Evolutionary conservation across 2,797 vertebrate species (phyloP), one percentile per base, ranked within the genome.

Genomic region (Characodon lateralis): DNA sequence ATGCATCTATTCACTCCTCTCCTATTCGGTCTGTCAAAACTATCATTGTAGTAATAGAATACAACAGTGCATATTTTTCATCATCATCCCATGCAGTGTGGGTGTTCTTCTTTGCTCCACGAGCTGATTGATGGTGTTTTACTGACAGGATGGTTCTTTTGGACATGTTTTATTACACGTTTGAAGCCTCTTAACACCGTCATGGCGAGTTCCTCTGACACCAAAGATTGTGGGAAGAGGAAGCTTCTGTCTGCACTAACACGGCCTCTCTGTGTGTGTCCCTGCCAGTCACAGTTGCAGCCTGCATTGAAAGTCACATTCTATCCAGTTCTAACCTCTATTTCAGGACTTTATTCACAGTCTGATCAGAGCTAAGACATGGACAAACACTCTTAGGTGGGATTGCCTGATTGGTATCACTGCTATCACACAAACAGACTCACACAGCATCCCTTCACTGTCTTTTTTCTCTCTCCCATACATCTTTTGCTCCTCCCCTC

Each of bases 351-450:
- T 79, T 41, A 71, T 79, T 83, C 83, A 56, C 69, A 78, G 74
- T 78, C 78, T 83, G 79, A 81, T 69, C 76, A 76, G 72, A 83
- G 71, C 73, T 39, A 50, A 78, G 76, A 90, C 80, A 76, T 72
- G 69, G 81, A 74, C 85, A 81, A 80, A 83, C 81, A 82, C 80
- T 89, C 91, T 89, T 81, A 85, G 87, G 88, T 83, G 87, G 79
- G 84, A 78, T 77, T 81, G 85, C 82, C 87, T 91, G 91, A 92
- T 92, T 89, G 79, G 80, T 87, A 85, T 88, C 89, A 26, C 73
- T 74, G 71, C 71, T 76, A 73, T 73, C 55, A 80, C 72, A 31
- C 56, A 79, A 71, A 71, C 63, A 79, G 51, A 76, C 73, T 58
- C 77, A 61, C 71, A 75, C 73, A 72, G 77, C 66, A 81, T 79